Evolutionary conservation across 2,888 invertebrate species (phyloP), one percentile per base, ranked within the genome.

Genomic region (Diadegma fenestrale): DNA sequence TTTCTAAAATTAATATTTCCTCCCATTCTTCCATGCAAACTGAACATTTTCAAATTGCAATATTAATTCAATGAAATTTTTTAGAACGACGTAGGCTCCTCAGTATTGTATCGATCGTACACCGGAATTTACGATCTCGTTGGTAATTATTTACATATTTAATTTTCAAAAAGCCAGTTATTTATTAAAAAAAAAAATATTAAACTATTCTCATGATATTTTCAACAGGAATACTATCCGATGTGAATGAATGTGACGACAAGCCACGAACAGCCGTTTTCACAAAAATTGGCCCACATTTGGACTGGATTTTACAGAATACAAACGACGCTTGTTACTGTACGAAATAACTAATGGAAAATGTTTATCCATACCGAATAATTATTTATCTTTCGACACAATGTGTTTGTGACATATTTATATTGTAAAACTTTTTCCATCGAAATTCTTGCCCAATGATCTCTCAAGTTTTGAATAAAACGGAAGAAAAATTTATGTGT

Each of bases 241-340:
- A 95, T 73, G 90, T 92, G 37, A 95, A 95, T 82, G 91, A 94
- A 4, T 96, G 96, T 88, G 93, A 93, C n/a, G 84, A 90, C 30
- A 90, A 89, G 12, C 91, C 93, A 2, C 93, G 92, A 71, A 93
- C 94, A 5, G 94, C 95, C 0, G 89, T 95, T 22, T 96, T 94
- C 88, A 95, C 95, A 0, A 95, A 91, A 90, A 91, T 95, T 4
- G 94, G 94, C 37, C 94, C 95, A 12, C 95, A 95, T 91, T 89
- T 95, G 0, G 91, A 94, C 30, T 96, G 96, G 96, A 95, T 96
- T 85, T 93, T 94, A 19, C 93, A 95, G 83, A 94, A 95, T 75
- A 95, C 95, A 12, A 94, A 93, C 82, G 95, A 95, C 88, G 95
- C 95, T 19, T 96, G 96, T 87, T 95, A 95, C 87, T 95, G 95